Evolutionary conservation across 2,113 vertebrate species (phyloP).

Genomic region (Quiscalus mexicanus): DNA sequence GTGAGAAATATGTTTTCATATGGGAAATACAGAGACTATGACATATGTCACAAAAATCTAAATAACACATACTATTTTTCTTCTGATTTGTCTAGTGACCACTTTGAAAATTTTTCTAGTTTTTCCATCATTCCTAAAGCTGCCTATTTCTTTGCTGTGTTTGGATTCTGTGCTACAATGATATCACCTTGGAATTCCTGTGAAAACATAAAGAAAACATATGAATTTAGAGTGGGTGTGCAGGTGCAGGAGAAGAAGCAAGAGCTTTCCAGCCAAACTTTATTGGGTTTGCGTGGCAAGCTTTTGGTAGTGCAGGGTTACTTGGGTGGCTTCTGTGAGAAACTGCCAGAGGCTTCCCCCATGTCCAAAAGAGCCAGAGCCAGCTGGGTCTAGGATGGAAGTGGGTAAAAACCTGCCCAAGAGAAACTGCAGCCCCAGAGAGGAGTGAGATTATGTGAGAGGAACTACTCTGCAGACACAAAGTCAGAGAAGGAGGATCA

Average conservation of each 20-base stretch:
- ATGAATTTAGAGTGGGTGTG: accelerated
- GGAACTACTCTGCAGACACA: background rate
- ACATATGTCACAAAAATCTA: background rate
- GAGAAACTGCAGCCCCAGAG: background rate
- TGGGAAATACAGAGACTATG: background rate
- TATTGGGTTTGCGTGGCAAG: background rate
- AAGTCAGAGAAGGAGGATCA: background rate
- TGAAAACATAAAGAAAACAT: background rate
- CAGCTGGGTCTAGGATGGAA: accelerated
- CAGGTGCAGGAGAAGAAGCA: background rate
- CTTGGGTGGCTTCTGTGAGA: background rate
- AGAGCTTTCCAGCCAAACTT: background rate
- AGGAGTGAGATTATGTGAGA: background rate
- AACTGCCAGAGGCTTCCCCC: background rate
- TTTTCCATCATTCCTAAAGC: background rate
- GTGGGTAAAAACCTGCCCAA: background rate
- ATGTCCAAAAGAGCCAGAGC: background rate
- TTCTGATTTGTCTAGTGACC: background rate
- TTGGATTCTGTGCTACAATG: background rate
- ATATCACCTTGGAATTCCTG: background rate
- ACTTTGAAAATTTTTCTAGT: background rate
- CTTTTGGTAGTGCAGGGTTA: background rate
- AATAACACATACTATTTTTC: background rate
- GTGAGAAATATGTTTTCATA: background rate
- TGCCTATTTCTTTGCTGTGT: background rate